Conservation (phyloP, 2,888 invertebrate species). For the Trichacis sp. region DNA sequence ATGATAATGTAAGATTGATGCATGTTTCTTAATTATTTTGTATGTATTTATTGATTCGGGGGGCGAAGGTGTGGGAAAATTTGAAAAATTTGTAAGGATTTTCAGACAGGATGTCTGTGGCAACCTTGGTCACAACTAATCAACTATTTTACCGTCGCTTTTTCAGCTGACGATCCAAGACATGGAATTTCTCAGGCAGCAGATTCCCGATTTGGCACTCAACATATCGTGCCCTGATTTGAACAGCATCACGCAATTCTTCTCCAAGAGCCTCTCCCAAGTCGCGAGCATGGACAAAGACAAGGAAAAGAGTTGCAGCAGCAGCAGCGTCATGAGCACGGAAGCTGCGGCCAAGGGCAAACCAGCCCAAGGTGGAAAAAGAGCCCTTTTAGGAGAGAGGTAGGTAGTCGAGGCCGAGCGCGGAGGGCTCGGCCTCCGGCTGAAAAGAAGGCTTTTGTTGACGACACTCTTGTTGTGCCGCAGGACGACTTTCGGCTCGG, state of each 20-base stretch:
- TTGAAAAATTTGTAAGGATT: too few relatives aligned
- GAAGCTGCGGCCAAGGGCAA: slow-evolving; percentile 48
- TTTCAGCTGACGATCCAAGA: slow-evolving; percentile 70
- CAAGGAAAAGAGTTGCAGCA: slow-evolving; percentile 56
- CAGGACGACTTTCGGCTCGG: slow-evolving; percentile 81
- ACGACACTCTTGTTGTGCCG: too few relatives aligned
- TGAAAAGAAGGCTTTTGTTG: too few relatives aligned
- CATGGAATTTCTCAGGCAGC: slow-evolving; percentile 75
- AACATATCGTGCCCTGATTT: slow-evolving; percentile 79
- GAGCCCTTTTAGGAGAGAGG: slow-evolving; percentile 59
- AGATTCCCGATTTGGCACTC: slow-evolving; percentile 78
- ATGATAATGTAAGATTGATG: too few relatives aligned
- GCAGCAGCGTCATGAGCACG: slow-evolving; percentile 51
- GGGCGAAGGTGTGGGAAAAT: too few relatives aligned
- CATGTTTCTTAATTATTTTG: too few relatives aligned
- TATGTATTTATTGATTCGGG: too few relatives aligned
- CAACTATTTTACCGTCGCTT: too few relatives aligned
- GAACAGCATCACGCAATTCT: slow-evolving; percentile 79
- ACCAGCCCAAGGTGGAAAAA: slow-evolving; percentile 34
- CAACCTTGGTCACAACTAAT: too few relatives aligned
- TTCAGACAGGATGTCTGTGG: too few relatives aligned
- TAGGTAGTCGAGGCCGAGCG: too few relatives aligned
- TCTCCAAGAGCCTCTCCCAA: slow-evolving; percentile 71
- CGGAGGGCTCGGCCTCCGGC: too few relatives aligned
- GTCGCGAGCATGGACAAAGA: slow-evolving; percentile 58